Base-by-base conservation (phyloP, 2,797 vertebrate species). In the Vespertilio murinus region DNA sequence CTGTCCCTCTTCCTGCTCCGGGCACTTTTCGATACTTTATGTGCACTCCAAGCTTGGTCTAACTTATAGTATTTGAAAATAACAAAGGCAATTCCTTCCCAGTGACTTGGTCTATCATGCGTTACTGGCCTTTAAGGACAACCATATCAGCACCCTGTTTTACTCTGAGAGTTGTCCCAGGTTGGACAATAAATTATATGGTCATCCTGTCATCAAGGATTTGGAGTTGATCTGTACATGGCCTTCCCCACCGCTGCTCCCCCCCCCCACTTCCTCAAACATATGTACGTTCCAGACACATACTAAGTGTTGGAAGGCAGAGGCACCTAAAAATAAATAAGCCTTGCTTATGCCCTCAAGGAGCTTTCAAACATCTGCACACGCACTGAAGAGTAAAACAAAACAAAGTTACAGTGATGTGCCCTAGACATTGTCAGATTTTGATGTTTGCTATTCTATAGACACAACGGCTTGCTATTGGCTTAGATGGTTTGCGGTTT, bases 271-370 rank as follows among this genome's bases (percentile, higher is more conserved):
- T 86, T 52, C 18, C 47, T 69, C 56, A 65, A 30, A 79, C 28
- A 38, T 35, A 16, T 22, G 8, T 45, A 74, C 71, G 61, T n/a
- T 25, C 47, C 47, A 91, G 89, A 91, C 74, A 79, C 16, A 1
- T 40, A 18, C 38, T 70, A 30, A 90, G 59, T 38, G 28, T 56
- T 74, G 20, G 87, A 84, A 69, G 71, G 47, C 70, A 22, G 71
- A 95, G 77, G 91, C 47, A 90, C 71, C 70, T 93, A 78, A 90
- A 88, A 93, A 88, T 65, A 88, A 95, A 77, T 56, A 88, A 94
- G 25, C 30, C 25, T 93, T 71, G 75, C 22, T 89, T 69, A 61
- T 93, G 40, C 69, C 80, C 78, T 92, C 65, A 64, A 96, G 91
- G 25, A 93, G 74, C 38, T 77, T 78, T 71, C 74, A 82, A 38